A percentile compares a stretch with the other conserved stretches of the same genome.
These are phyloP conservation scores for Orchestia grillus DNA, from an alignment of 1,140 invertebrate genomes.

Conservation along the genomic window DNA sequence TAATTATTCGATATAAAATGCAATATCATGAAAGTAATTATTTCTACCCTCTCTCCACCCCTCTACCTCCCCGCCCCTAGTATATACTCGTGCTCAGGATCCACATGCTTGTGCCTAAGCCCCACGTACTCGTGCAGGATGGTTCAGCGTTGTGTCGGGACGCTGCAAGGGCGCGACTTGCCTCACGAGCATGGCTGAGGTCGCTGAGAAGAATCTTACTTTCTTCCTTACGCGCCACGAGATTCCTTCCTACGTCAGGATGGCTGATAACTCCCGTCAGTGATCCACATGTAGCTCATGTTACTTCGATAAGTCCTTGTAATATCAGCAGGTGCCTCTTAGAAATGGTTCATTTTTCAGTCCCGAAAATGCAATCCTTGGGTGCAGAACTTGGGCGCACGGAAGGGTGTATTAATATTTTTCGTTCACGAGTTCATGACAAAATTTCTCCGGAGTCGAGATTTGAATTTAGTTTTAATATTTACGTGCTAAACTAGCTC, in stretches of 20 bases:
- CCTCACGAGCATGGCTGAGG: constrained; percentile 70
- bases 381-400: too few species aligned
- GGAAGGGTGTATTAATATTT: too few species aligned
- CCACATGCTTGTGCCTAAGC: background rate
- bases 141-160: constrained; percentile 71
- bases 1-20: too few species aligned
- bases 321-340: too few species aligned
- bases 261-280: constrained; percentile 65
- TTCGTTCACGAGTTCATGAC: background rate
- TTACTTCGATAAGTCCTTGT: background rate
- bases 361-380: too few species aligned
- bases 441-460: background rate
- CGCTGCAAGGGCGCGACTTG: constrained; percentile 70
- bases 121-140: constrained; percentile 68
- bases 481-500: background rate
- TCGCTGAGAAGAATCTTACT: constrained; percentile 70
- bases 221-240: constrained; percentile 71
- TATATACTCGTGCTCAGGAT: too few species aligned
- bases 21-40: too few species aligned
- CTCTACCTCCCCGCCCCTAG: too few species aligned
- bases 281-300: background rate
- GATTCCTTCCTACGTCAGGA: constrained; percentile 70
- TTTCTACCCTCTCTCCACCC: too few species aligned
- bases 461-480: background rate
- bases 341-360: too few species aligned